Evolutionary conservation across 2,113 vertebrate genomes (phyloP).

Genomic region (Chitala chitala): DNA sequence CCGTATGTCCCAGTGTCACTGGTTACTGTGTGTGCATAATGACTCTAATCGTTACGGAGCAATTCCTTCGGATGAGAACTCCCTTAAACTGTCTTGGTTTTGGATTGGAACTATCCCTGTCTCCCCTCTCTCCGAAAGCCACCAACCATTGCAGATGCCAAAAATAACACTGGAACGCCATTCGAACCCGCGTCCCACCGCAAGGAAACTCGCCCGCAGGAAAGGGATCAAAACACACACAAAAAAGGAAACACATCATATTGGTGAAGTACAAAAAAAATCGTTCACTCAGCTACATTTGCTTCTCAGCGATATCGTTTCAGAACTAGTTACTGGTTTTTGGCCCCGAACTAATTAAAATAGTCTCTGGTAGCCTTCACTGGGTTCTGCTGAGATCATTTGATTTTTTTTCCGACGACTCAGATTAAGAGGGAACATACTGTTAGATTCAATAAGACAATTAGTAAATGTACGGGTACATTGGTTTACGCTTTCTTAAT

Average conservation of each 20-base stretch:
- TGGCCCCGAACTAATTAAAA: background rate
- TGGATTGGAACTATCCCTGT: constrained; percentile 57
- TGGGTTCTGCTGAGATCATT: no score
- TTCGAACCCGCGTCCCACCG: constrained; percentile 65
- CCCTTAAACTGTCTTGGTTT: constrained; percentile 68
- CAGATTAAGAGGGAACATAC: background rate
- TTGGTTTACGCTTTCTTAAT: no score
- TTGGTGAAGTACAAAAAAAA: constrained; percentile 59
- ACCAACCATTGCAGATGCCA: constrained; percentile 71
- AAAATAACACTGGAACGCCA: constrained; percentile 78
- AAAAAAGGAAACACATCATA: constrained; percentile 75
- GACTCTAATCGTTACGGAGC: constrained; percentile 63
- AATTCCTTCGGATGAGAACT: constrained; percentile 67
- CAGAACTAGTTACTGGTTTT: constrained; percentile 18
- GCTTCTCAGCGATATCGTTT: constrained; percentile 44
- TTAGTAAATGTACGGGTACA: no score
- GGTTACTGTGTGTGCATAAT: constrained; percentile 45
- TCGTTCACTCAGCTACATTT: constrained; percentile 57
- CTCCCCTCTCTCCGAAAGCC: constrained; percentile 65
- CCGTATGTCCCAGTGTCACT: constrained; percentile 28
- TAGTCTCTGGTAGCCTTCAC: background rate
- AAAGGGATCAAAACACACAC: constrained; percentile 77
- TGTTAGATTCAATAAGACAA: background rate
- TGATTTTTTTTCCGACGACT: no score
- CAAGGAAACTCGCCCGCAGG: constrained; percentile 60